Evolutionary conservation across 1,140 invertebrate species (phyloP), one percentile per base, ranked within the genome.

Genomic region (Cydia fagiglandana): DNA sequence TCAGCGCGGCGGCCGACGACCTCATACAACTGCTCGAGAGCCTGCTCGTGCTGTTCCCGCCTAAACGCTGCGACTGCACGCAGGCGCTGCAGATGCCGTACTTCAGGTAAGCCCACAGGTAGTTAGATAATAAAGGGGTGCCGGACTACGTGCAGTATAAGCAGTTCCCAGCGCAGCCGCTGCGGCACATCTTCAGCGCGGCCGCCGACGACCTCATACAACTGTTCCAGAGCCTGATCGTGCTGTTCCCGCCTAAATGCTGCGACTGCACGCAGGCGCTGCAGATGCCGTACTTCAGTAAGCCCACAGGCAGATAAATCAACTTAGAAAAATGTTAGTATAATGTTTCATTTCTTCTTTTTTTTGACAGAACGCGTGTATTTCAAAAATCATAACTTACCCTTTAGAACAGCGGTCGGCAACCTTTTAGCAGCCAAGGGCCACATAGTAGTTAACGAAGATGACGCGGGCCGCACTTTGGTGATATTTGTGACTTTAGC

Each of bases 91-190:
- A 96, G 84, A 96, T 97, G 96, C 24, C 24, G 2, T 24, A 24
- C 24, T 24, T 24, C 24, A 24, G 24, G 24, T 24, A 24, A 24
- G 24, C 24, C 24, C 24, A 24, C 24, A 24, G 24, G 24, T 24
- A 24, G 24, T 24, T 24, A 24, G 24, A 2, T 24, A 24, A 24
- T 24, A 2, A 24, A 70, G 94, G 94, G 76, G 93, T 99, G 15
- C 96, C 97, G 47, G 98, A 99, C 93, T 99, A 96, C 89, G 96
- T 99, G 53, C 95, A 97, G 83, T 99, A 99, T 88, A 99, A 99
- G 87, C 94, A 95, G 3, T 97, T 97, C 83, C 95, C 96, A 7
- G 95, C 96, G 0, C 98, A 96, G 12, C 96, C 97, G 20, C 89
- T 99, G 24, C 96, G 96, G 75, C 96, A 98, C 81, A 99, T 99